phyloP scores from a whole-genome alignment of 2,797 vertebrate species.

The Neoniphon sammara region DNA sequence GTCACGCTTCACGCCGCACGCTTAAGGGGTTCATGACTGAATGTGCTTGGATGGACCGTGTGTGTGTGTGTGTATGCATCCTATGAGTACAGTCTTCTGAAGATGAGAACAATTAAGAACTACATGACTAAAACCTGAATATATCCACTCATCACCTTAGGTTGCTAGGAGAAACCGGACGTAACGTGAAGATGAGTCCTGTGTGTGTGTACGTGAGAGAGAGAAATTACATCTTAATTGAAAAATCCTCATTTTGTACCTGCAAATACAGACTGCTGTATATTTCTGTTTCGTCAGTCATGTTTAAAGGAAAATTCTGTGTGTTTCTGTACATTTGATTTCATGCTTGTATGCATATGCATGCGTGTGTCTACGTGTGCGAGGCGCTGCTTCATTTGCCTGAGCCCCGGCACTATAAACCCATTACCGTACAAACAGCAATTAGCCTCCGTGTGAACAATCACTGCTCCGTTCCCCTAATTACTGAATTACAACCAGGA shows the following conservation, averaged over 20 bases:
- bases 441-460: conserved; percentile 76
- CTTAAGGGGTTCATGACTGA: too few species aligned
- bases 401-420: conserved; percentile 57
- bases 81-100: not conserved
- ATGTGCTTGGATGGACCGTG: not conserved
- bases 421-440: conserved; percentile 71
- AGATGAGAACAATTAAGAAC: conserved; percentile 31
- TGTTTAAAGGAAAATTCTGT: conserved; percentile 10
- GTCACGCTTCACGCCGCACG: not conserved
- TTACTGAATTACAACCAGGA: conserved; percentile 79
- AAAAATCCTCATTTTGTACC: conserved; percentile 34
- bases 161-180: not conserved
- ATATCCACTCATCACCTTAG: not conserved
- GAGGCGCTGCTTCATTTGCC: conserved; percentile 26
- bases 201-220: not conserved
- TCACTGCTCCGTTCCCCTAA: conserved; percentile 70
- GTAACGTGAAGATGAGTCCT: not conserved
- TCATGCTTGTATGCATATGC: not conserved
- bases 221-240: conserved; percentile 34
- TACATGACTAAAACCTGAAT: conserved; percentile 41
- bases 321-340: not conserved
- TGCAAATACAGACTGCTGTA: conserved; percentile 25
- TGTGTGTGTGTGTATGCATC: not conserved
- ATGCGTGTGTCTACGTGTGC: not conserved
- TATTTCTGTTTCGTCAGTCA: conserved; percentile 33